Evolutionary conservation across 2,797 vertebrate species (phyloP).

Genomic region (Sebastes alutus): DNA sequence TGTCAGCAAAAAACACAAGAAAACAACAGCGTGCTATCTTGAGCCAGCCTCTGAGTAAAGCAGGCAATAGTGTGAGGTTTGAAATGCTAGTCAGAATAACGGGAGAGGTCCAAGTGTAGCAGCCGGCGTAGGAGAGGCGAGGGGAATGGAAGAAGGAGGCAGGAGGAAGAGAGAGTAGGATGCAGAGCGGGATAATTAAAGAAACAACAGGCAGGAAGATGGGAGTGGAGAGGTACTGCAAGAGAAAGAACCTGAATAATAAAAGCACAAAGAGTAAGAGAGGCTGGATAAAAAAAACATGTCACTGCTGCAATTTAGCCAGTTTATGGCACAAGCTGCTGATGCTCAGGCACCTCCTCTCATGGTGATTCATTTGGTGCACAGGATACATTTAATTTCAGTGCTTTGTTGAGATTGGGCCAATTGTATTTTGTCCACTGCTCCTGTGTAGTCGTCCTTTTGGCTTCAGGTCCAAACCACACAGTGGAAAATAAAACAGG

Average conservation of each 20-base stretch:
- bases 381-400: neutral
- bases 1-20: neutral
- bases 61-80: neutral
- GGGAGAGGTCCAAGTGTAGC: neutral
- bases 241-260: neutral
- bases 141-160: neutral
- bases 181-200: conserved; percentile 1
- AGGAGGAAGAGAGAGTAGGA: neutral
- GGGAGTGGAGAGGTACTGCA: neutral
- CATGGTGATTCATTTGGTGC: neutral
- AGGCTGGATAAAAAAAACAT: neutral
- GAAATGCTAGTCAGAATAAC: neutral
- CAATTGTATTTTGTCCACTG: neutral
- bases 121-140: neutral
- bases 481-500: neutral
- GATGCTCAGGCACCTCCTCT: neutral
- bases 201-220: neutral
- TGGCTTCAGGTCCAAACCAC: neutral
- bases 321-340: neutral
- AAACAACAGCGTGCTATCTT: neutral
- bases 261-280: neutral
- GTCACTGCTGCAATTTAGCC: neutral
- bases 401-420: neutral
- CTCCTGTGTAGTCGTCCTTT: too few species aligned
- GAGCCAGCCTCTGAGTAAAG: neutral